Base-by-base conservation (phyloP, 2,797 vertebrate species). In the Kryptolebias ocellatus region DNA sequence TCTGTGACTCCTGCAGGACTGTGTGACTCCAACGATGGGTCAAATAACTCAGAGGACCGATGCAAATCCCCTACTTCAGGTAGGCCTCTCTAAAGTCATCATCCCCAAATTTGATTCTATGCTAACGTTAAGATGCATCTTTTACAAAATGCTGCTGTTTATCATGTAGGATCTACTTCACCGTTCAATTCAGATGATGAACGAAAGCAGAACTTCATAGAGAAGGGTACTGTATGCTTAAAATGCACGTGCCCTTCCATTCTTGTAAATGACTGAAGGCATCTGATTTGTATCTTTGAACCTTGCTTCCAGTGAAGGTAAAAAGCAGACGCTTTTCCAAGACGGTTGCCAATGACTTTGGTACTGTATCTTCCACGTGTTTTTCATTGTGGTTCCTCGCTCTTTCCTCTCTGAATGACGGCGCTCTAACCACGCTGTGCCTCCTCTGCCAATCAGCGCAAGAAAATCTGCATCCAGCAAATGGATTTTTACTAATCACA, bases 301-400 rank as follows among this genome's bases (percentile, higher is more conserved):
- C 93, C 93, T 94, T 91, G 88, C 95, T 98, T 98, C 81, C 95
- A 99, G 98, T 98, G 95, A 98, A 95, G 91, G 95, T 86, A 88
- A 96, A 97, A 96, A 95, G 96, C 96, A 97, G 96, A 93, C 96
- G 93, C 86, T 95, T 99, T 96, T 98, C 97, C 96, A 97, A 96
- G 96, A 97, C 94, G 93, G 93, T 99, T 96, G 94, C 95, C 95
- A 96, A 88, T 98, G 98, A 99, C 93, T 95, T 99, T 96, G 98
- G 98, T 99, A 95, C 64, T 92, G 93, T 94, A 98, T 95, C 92
- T 94, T 86, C 67, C 51, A 53, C 49, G 75, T 71, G 79, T 73
- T 18, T 64, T 83, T 39, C 70, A 37, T 17, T 74, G 63, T 68
- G 58, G 74, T 70, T n/a, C 17, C 70, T 88, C 60, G 83, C 87